Percentiles rank a stretch among this genome's conserved stretches.
These are phyloP conservation scores for Scaptomyza hsui DNA, from an alignment of 1,140 invertebrate genomes.

Conservation along the genomic window DNA sequence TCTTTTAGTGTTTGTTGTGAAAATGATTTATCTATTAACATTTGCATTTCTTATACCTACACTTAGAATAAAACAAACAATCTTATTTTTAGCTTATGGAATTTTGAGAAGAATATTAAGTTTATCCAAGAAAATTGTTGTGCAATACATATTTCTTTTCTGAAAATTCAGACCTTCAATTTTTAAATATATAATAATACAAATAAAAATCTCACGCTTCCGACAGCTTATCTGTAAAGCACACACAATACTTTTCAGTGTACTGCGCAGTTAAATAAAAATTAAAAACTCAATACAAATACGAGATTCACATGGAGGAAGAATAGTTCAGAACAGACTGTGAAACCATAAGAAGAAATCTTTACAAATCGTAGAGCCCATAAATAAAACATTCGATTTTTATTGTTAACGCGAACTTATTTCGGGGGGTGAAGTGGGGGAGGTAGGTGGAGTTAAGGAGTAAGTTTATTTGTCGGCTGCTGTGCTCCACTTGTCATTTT, in stretches of 20 bases:
- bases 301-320: background rate
- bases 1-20: conserved; percentile 9
- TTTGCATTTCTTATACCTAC: background rate
- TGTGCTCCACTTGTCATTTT: conserved; percentile 58
- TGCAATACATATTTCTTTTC: too few relatives aligned
- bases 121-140: too few relatives aligned
- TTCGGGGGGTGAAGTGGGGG: background rate
- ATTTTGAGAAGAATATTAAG: too few relatives aligned
- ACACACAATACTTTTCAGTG: background rate
- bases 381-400: conserved; percentile 75
- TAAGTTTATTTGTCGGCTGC: conserved; percentile 31
- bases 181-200: too few relatives aligned
- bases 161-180: too few relatives aligned
- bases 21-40: conserved; percentile 18
- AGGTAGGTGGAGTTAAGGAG: background rate
- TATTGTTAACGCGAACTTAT: conserved; percentile 51
- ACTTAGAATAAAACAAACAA: too few relatives aligned
- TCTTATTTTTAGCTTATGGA: too few relatives aligned
- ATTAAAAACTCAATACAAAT: conserved; percentile 40
- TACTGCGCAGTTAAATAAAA: conserved; percentile 20
- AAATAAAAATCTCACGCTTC: too few relatives aligned
- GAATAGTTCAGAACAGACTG: conserved; percentile 7
- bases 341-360: conserved; percentile 21
- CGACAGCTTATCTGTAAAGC: too few relatives aligned
- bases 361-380: conserved; percentile 58